Conservation (phyloP, 2,888 invertebrate species). For the Rhagonycha lutea region DNA sequence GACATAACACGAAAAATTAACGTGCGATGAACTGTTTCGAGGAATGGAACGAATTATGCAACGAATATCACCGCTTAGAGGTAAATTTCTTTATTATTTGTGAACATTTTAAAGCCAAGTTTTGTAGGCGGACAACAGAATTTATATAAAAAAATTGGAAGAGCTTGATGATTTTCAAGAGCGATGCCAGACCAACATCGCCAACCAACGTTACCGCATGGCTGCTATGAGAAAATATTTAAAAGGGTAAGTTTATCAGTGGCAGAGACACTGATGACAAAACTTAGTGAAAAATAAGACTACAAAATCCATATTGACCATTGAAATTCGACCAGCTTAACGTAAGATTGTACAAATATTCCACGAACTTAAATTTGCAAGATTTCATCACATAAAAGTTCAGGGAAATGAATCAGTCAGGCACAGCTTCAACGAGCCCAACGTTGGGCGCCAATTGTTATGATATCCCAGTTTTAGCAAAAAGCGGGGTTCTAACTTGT, state of each 20-base stretch:
- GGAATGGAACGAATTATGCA: constrained; percentile 79
- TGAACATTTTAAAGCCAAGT: neutral
- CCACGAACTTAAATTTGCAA: too few relatives aligned
- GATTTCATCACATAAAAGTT: too few relatives aligned
- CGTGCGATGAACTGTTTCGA: constrained; percentile 43
- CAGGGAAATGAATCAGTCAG: too few relatives aligned
- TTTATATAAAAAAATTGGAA: constrained; percentile 83
- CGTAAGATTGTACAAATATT: too few relatives aligned
- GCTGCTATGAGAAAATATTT: constrained; percentile 77
- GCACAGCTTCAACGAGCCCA: constrained; percentile 22
- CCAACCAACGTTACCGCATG: constrained; percentile 90
- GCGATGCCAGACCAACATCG: constrained; percentile 85
- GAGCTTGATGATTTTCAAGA: constrained; percentile 82
- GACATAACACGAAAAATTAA: constrained; percentile 36
- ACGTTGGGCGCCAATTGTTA: too few relatives aligned
- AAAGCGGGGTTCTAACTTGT: too few relatives aligned
- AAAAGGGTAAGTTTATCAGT: constrained; percentile 70
- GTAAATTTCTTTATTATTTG: constrained; percentile 57
- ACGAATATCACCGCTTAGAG: constrained; percentile 81
- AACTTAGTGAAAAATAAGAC: too few relatives aligned
- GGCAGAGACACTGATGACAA: too few relatives aligned
- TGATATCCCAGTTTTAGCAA: too few relatives aligned
- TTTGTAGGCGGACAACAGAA: constrained; percentile 74
- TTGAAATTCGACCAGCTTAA: too few relatives aligned
- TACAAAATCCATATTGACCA: too few relatives aligned